Base-by-base conservation (phyloP, 2,113 vertebrate species). In the Tringa solitaria region DNA sequence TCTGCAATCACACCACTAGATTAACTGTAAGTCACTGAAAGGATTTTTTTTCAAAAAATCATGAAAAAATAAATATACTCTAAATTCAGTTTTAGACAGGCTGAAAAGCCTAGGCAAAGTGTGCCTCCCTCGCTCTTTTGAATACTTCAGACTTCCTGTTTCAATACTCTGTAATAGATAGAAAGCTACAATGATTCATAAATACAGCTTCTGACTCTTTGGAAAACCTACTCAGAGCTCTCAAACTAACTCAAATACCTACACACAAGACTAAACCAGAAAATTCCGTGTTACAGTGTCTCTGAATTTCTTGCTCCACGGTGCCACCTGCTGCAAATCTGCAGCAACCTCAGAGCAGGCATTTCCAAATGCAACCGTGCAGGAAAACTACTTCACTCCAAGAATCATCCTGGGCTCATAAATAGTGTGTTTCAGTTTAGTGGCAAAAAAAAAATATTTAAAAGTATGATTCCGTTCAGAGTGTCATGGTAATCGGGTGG, bases 401-500 rank as follows among this genome's bases (percentile, higher is more conserved):
- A 82, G 15, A 11, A 48, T 5, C 53, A 48, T 3, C 33, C 46
- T 12, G 8, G 8, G 24, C 28, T 13, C 20, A 27, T 13, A 37
- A 22, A 53, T 22, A 43, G 5, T 4, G 6, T 5, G 12, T 37
- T 48, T 46, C 8, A n/a, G 22, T 50, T 72, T 20, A 67, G 12
- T 7, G 14, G 11, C 14, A 28, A 21, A 50, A 64, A 56, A 46
- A 63, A 61, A 70, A n/a, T 5, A 8, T 21, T 21, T 61, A 35
- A 6, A 43, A 73, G 12, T 23, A 68, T 1, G 4, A 74, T n/a
- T n/a, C n/a, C n/a, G n/a, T n/a, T n/a, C n/a, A n/a, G 23, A 35
- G 27, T 19, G 16, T n/a, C 53, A 60, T 0, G 5, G 53, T 16
- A 73, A 46, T 43, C 33, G 23, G 0, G 0, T 17, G 17, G 20